Percentiles rank a stretch among this genome's conserved stretches.
Evolutionary conservation across 2,113 vertebrate genomes (phyloP).

Genomic region (Notechis scutatus): DNA sequence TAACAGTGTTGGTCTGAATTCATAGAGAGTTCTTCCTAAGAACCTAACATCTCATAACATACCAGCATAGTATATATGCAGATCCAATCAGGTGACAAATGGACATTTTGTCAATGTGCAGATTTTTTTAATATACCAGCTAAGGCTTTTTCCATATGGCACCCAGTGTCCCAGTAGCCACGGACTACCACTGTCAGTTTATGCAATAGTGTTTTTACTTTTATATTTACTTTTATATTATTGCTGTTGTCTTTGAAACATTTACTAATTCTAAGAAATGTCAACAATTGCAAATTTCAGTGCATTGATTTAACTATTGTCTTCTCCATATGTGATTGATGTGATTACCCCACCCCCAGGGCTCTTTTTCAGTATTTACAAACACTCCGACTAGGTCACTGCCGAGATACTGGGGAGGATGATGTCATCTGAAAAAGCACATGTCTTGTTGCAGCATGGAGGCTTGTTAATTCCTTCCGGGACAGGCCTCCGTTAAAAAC

Average conservation of each 20-base stretch:
- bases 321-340: not conserved
- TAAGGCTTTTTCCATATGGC: not conserved
- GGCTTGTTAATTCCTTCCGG: not conserved
- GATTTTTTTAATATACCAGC: not conserved
- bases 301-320: not conserved
- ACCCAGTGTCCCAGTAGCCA: not conserved
- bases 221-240: not conserved
- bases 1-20: not conserved
- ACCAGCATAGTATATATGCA: not conserved
- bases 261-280: not conserved
- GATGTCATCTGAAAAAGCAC: conserved; percentile 56
- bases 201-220: not conserved
- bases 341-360: conserved; percentile 40
- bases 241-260: not conserved
- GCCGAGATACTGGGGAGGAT: conserved; percentile 19
- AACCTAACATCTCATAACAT: not conserved
- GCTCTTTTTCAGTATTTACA: conserved; percentile 68
- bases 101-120: not conserved
- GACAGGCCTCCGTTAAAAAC: not conserved
- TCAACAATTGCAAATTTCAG: not conserved
- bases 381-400: conserved; percentile 57
- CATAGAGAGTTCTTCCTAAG: not conserved
- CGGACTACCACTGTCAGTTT: not conserved
- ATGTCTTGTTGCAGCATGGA: conserved; percentile 39
- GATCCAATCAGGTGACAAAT: not conserved